Percentiles rank a stretch among this genome's conserved stretches.
Conservation (phyloP, 1,140 invertebrate genomes). For the Bombus polaris region DNA sequence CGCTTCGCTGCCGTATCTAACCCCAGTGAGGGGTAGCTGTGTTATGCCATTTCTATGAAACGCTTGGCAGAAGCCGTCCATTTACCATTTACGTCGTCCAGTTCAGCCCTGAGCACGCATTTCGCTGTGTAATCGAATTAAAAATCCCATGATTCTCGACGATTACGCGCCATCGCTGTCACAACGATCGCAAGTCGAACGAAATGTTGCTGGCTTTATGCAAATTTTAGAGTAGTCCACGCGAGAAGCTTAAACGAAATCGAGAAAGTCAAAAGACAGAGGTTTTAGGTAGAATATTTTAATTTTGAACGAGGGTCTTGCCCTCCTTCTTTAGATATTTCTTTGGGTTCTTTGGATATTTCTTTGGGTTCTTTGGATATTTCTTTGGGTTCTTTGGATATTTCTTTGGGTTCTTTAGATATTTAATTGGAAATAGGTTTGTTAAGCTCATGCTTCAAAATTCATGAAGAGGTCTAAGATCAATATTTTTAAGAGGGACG, state of each 20-base stretch:
- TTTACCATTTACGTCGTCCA: slow-evolving; percentile 46
- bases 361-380: no score
- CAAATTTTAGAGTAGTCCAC: background rate
- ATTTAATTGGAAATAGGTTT: background rate
- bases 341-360: no score
- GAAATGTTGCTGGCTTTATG: background rate
- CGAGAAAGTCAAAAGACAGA: no score
- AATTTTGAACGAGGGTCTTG: no score
- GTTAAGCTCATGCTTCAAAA: fast-evolving
- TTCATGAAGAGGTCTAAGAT: background rate
- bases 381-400: no score
- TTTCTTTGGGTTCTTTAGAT: no score
- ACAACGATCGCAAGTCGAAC: background rate
- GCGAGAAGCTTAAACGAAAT: background rate
- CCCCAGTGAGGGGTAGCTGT: slow-evolving; percentile 42
- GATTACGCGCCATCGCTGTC: slow-evolving; percentile 17
- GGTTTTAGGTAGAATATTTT: no score
- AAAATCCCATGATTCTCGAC: slow-evolving; percentile 6
- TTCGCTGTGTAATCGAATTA: slow-evolving; percentile 49
- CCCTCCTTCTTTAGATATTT: no score
- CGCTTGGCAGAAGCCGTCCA: slow-evolving; percentile 47
- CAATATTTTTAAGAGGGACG: fast-evolving
- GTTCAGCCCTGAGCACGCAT: slow-evolving; percentile 14
- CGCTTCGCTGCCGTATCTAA: slow-evolving; percentile 67
- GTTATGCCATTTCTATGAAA: slow-evolving; percentile 44